phyloP scores from a whole-genome alignment of 1,140 invertebrate species.

The Drosophila nasuta region DNA sequence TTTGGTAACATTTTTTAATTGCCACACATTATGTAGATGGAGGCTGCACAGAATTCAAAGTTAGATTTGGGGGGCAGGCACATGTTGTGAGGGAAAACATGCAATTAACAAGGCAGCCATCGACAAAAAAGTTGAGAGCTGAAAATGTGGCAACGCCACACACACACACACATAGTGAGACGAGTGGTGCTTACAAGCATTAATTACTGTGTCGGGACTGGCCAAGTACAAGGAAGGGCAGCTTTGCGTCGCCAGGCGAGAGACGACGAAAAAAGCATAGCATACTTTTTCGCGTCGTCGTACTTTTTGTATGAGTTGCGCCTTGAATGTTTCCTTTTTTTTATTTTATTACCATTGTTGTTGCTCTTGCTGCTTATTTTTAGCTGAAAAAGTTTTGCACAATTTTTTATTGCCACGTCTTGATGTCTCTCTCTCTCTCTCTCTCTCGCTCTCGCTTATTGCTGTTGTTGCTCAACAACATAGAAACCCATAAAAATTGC shows the following conservation, averaged over 20 bases:
- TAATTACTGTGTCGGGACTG: constrained; percentile 72
- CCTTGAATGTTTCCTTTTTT: constrained; percentile 27
- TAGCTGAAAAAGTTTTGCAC: constrained; percentile 41
- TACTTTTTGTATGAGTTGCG: constrained; percentile 32
- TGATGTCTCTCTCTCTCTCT: neutral
- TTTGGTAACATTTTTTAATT: constrained; percentile 68
- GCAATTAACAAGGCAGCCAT: constrained; percentile 68
- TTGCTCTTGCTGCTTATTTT: constrained; percentile 28
- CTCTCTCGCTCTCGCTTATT: neutral
- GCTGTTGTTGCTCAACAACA: neutral
- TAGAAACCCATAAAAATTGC: constrained; percentile 18
- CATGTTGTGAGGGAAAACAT: constrained; percentile 54
- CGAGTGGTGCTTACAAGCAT: constrained; percentile 70
- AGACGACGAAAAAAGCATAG: constrained; percentile 40
- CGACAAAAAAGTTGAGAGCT: constrained; percentile 37
- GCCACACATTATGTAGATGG: constrained; percentile 3
- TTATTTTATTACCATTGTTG: constrained; percentile 19
- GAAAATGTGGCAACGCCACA: constrained; percentile 50
- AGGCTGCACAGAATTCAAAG: constrained; percentile 28
- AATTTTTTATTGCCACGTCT: constrained; percentile 30
- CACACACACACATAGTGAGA: constrained; percentile 23
- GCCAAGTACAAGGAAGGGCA: constrained; percentile 52
- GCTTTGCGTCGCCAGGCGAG: constrained; percentile 9
- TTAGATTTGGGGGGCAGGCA: constrained; percentile 53
- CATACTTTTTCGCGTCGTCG: constrained; percentile 63